Evolutionary conservation across 2,113 vertebrate species (phyloP), one percentile per base, ranked within the genome.

Genomic region (Oplegnathus fasciatus): DNA sequence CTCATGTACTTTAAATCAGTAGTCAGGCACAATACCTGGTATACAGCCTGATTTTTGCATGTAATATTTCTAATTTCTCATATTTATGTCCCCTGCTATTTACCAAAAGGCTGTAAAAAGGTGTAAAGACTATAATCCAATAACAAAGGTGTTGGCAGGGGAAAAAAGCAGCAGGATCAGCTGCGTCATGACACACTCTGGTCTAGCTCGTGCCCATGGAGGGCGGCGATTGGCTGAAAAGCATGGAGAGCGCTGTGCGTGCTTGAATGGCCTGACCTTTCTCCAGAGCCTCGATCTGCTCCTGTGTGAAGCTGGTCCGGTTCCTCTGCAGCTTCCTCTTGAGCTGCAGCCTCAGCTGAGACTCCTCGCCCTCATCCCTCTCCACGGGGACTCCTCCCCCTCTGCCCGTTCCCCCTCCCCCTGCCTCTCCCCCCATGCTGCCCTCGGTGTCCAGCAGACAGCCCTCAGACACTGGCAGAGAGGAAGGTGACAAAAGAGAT

Each of bases 261-360:
- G 93, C 82, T 46, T 52, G 75, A 60, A 44, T 74, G 87, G 79
- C 74, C 86, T 91, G 87, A 97, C 97, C 97, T 96, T 96, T 97
- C 90, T 97, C 97, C 92, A 97, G 89, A 55, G 97, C 96, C 90
- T 97, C 97, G 50, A 97, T 97, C 94, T 97, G 97, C 89, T 97
- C 96, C 92, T 96, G 96, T 13, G 96, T 97, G 90, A 97, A 97
- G 87, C 96, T 97, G 24, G 96, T 97, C 82, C 97, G 86, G 95
- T 97, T 97, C 80, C 96, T 95, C 91, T 97, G 97, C 83, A 97
- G 94, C 89, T 97, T 97, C 88, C 97, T 96, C 93, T 97, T 97
- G 76, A 97, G 95, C 94, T 97, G 96, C 88, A 97, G 93, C 77
- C 96, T 94, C 86, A 97, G 95, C 89, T 96, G 97, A 80, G 97